phyloP scores from a whole-genome alignment of 2,888 invertebrate genomes.

The Clepsis dumicolana region DNA sequence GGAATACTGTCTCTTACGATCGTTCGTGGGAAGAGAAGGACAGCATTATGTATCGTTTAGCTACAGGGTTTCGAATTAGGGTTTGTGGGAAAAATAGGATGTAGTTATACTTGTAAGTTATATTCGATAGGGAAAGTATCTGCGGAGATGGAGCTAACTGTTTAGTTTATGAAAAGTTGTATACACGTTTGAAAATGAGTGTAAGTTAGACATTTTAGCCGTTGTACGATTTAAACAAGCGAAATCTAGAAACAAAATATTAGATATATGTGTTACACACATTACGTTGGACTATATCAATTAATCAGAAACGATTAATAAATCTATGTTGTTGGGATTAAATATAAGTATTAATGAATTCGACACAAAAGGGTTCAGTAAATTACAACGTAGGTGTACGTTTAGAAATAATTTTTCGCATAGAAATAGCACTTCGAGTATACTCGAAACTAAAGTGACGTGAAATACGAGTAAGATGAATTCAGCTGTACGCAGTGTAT shows the following conservation, averaged over 20 bases:
- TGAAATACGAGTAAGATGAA: neutral
- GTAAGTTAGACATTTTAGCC: too few relatives aligned
- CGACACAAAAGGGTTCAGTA: too few relatives aligned
- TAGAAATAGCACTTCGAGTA: neutral
- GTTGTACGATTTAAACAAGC: too few relatives aligned
- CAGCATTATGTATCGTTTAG: neutral
- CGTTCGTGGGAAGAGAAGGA: neutral
- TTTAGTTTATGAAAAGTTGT: neutral
- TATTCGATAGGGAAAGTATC: neutral
- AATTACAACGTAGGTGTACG: too few relatives aligned
- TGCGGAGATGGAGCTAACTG: neutral
- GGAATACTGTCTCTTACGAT: conserved; percentile 5
- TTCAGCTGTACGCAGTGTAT: neutral
- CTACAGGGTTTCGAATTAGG: neutral
- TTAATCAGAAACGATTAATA: too few relatives aligned
- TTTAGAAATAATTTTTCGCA: neutral
- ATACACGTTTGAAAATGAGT: too few relatives aligned
- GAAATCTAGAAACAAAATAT: too few relatives aligned
- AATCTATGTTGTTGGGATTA: too few relatives aligned
- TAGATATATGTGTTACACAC: too few relatives aligned
- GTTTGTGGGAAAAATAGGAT: neutral
- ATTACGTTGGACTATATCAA: too few relatives aligned
- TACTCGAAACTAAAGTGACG: neutral
- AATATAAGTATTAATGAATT: too few relatives aligned
- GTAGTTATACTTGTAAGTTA: neutral